A percentile compares a stretch with the other conserved stretches of the same genome.
Evolutionary conservation across 2,888 invertebrate species (phyloP).

Genomic region (Heliothis peltigera): DNA sequence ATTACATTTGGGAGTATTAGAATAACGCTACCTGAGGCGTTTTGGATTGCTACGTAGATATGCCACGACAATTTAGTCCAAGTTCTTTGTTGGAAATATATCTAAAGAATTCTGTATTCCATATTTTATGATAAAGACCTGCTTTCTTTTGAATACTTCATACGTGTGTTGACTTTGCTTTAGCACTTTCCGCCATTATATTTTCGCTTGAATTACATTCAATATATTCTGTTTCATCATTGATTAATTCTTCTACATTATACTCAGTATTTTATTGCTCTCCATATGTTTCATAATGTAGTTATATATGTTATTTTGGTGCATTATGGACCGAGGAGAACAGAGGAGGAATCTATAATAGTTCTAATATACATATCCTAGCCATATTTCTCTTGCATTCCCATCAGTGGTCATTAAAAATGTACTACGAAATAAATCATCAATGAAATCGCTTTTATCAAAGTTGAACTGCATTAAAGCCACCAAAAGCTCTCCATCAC

Average conservation of each 20-base stretch:
- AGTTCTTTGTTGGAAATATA: constrained; percentile 38
- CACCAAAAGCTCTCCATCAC: constrained; percentile 21
- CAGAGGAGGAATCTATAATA: too few species aligned
- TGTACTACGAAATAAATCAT: background rate
- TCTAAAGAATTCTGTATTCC: constrained; percentile 42
- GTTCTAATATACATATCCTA: too few species aligned
- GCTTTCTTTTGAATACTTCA: constrained; percentile 5
- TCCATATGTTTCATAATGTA: too few species aligned
- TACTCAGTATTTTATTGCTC: too few species aligned
- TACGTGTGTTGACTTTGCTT: background rate
- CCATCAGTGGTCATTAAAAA: background rate
- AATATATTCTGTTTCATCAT: background rate
- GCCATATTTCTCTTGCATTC: background rate
- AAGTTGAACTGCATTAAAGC: constrained; percentile 7
- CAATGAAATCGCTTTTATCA: background rate
- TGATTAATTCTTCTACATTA: background rate
- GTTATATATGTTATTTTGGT: too few species aligned
- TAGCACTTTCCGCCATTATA: background rate
- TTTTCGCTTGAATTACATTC: background rate
- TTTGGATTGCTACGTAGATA: constrained; percentile 26
- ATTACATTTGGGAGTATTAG: constrained; percentile 20
- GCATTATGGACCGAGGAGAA: too few species aligned
- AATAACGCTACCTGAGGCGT: constrained; percentile 29
- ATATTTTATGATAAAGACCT: constrained; percentile 58
- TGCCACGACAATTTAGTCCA: constrained; percentile 26